Evolutionary conservation across 1,140 invertebrate genomes (phyloP), one percentile per base, ranked within the genome.

Genomic region (Heliconius congener): DNA sequence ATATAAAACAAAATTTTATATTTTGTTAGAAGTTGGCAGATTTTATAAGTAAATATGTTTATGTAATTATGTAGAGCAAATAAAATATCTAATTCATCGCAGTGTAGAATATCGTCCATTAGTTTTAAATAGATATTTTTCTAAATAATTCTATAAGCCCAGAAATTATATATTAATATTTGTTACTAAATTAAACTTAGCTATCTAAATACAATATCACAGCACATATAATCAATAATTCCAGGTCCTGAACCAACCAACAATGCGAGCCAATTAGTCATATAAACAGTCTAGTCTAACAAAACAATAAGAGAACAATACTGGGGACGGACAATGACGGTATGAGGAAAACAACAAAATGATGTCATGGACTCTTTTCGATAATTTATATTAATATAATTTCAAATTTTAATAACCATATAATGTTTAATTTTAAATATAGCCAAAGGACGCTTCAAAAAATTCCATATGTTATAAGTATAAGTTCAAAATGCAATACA

Each of bases 231-330:
- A 27, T 66, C 60, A 27, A 66, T 66, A 66, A 9, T 66, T 30
- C n/a, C 60, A 66, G 60, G 60, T 30, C 27, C 60, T 16, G 27
- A 27, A 60, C 60, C 27, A n/a, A 66, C 3, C 13, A 66, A 66
- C 60, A 66, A 66, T 66, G 60, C 60, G 27, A 66, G 27, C n/a
- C 13, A 27, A 66, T 66, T 66, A 66, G 60, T 66, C 60, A 66
- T 30, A 66, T 66, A 66, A 66, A 66, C 60, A 66, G 60, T 30
- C 60, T 66, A 3, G 60, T 66, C 60, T 66, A 66, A 66, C 55
- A 57, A 60, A 66, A 66, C 60, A 66, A 66, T 66, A 27, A n/a
- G 60, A 27, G 60, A 66, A 66, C 60, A 66, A 66, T 66, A 66
- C 60, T 30, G 60, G 23, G 23, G 23, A n/a, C 60, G 60, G 60